These are phyloP conservation scores for Brotula barbata DNA, from an alignment of 2,797 vertebrate genomes.

Conservation along the genomic window DNA sequence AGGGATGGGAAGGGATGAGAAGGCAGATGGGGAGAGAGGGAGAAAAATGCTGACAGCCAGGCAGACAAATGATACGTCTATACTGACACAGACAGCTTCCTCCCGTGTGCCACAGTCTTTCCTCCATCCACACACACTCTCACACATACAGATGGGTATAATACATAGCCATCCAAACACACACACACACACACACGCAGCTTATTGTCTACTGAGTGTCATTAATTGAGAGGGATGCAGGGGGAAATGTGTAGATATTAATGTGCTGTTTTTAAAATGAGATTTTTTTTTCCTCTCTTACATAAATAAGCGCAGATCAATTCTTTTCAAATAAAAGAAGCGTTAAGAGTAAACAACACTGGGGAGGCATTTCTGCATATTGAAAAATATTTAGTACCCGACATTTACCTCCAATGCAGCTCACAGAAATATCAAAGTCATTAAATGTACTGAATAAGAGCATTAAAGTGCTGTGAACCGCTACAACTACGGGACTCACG, in stretches of 20 bases:
- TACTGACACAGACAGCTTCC: slow-evolving; percentile 27
- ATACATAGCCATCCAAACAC: neutral
- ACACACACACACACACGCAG: neutral
- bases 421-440: too few relatives aligned
- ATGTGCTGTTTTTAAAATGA: slow-evolving; percentile 3
- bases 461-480: too few relatives aligned
- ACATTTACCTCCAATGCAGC: neutral
- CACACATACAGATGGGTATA: neutral
- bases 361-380: neutral
- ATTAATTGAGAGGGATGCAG: neutral
- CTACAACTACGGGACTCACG: too few relatives aligned
- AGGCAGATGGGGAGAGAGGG: slow-evolving; percentile 14
- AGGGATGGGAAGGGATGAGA: slow-evolving; percentile 8
- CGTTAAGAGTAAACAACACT: neutral
- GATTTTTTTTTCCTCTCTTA: neutral
- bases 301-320: neutral
- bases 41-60: slow-evolving; percentile 29
- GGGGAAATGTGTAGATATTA: slow-evolving; percentile 1
- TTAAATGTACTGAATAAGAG: too few relatives aligned
- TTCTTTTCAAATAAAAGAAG: neutral
- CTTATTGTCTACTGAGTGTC: slow-evolving; percentile 11
- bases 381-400: neutral
- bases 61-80: slow-evolving; percentile 27
- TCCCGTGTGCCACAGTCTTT: slow-evolving; percentile 28
- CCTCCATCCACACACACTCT: slow-evolving; percentile 26